Evolutionary conservation across 1,140 invertebrate genomes (phyloP).

Genomic region (Nebria ingens): DNA sequence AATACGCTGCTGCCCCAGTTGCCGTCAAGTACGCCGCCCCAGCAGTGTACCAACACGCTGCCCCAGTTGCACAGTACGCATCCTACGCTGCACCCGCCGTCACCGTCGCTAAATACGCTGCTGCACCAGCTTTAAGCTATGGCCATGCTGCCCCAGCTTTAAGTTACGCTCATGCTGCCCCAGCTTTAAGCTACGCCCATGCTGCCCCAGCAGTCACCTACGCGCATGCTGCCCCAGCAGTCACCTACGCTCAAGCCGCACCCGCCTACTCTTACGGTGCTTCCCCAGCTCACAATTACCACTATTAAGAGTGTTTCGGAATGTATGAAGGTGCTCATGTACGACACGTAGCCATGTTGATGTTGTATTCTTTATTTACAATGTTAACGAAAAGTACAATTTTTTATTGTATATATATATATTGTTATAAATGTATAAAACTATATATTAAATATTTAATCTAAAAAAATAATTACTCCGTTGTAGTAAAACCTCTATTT

Average conservation of each 20-base stretch:
- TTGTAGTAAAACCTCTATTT: neutral
- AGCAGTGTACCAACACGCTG: constrained; percentile 12
- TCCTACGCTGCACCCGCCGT: constrained; percentile 17
- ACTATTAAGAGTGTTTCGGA: constrained; percentile 6
- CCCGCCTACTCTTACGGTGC: constrained; percentile 14
- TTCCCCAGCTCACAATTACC: neutral
- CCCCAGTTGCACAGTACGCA: constrained; percentile 9
- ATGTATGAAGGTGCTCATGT: neutral
- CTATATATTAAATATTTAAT: neutral
- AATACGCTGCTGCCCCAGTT: constrained; percentile 14
- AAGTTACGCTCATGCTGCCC: constrained; percentile 15
- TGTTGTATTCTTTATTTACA: neutral
- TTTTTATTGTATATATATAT: neutral
- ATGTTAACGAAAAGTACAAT: neutral
- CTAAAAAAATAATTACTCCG: neutral
- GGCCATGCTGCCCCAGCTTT: constrained; percentile 14
- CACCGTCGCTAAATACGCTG: constrained; percentile 10
- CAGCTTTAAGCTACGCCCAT: constrained; percentile 7
- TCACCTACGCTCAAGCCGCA: neutral
- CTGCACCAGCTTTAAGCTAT: constrained; percentile 14
- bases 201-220: constrained; percentile 17
- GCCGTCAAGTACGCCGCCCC: constrained; percentile 7
- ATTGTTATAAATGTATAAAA: no score
- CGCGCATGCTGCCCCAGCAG: constrained; percentile 9
- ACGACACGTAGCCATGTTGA: neutral